Evolutionary conservation across 92 coral and sea anemone species (phyloP).

Genomic region (Meandrina meandrites): DNA sequence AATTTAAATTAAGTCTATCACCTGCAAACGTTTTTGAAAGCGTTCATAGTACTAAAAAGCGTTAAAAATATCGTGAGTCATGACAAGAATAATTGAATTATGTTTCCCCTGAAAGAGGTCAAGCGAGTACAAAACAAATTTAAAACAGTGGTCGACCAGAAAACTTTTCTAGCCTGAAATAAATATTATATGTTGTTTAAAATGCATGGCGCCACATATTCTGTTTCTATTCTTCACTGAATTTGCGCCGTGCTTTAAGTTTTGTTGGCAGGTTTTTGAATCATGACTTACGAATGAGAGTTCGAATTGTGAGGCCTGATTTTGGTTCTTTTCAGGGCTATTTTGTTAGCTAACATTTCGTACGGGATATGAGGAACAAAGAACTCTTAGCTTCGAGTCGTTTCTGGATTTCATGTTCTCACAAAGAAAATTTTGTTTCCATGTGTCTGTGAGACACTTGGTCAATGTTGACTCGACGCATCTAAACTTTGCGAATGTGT

Average conservation of each 20-base stretch:
- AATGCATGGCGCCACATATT: background rate
- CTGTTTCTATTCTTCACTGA: background rate
- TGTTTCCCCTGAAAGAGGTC: background rate
- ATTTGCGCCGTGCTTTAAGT: background rate
- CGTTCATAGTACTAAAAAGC: background rate
- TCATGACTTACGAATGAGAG: background rate
- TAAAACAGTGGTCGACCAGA: background rate
- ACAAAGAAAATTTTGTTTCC: background rate
- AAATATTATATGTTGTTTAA: background rate
- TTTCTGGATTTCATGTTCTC: background rate
- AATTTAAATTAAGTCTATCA: background rate
- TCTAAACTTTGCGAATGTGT: background rate
- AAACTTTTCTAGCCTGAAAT: background rate
- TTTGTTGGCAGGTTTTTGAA: too few species aligned
- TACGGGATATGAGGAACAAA: background rate
- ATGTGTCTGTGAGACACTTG: background rate
- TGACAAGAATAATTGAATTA: background rate
- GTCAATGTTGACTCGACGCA: background rate
- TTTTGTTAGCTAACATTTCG: too few species aligned
- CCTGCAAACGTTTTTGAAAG: background rate
- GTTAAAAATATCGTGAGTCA: background rate
- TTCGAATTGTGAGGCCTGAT: background rate
- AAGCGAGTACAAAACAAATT: background rate
- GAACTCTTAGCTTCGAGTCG: background rate
- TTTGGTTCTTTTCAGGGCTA: background rate